Base-by-base conservation (phyloP, 2,888 invertebrate genomes). In the Drosophila monieri region DNA sequence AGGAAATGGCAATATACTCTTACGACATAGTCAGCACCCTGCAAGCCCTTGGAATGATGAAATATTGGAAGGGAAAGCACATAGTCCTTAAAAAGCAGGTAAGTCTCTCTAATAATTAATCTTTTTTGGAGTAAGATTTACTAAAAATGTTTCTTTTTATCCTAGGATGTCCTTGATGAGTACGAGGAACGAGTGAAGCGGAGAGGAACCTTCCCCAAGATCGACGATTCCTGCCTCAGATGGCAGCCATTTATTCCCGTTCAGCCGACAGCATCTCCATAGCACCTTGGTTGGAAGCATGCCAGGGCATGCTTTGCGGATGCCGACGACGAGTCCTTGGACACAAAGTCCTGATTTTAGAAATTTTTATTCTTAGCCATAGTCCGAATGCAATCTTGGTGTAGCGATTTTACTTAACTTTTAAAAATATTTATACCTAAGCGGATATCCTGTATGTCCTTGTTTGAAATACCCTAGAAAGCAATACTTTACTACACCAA, bases 1-100 rank as follows among this genome's bases (percentile, higher is more conserved):
- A 97, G 90, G 97, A 98, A 92, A 96, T 98, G 93, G 98, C 98
- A 15, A 98, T 99, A 78, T 97, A 98, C 88, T 96, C 98, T 1
- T 98, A 98, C 90, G 99, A 99, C 91, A 98, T 99, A 71, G 98
- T 99, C 23, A 98, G 98, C 76, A 99, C 99, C 3, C 93, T 99
- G 43, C 98, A 99, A 89, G 97, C 98, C 15, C 93, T 99, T 75
- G 98, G 98, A 6, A 97, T 99, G 94, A 96, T 99, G 95, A 99
- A 99, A 92, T 99, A 99, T 91, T 99, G 99, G 98, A 99, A 99
- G 92, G 98, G 98, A 68, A 98, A 98, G 91, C 99, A 99, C 92
- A 96, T 99, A 84, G 97, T 99, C 53, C 93, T 99, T 56, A 98
- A 97, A 91, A 97, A 97, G 92, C 96, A 97, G 95, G 97, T 96